Evolutionary conservation across 2,888 invertebrate genomes (phyloP), one percentile per base, ranked within the genome.

Genomic region (Cryptops parisi): DNA sequence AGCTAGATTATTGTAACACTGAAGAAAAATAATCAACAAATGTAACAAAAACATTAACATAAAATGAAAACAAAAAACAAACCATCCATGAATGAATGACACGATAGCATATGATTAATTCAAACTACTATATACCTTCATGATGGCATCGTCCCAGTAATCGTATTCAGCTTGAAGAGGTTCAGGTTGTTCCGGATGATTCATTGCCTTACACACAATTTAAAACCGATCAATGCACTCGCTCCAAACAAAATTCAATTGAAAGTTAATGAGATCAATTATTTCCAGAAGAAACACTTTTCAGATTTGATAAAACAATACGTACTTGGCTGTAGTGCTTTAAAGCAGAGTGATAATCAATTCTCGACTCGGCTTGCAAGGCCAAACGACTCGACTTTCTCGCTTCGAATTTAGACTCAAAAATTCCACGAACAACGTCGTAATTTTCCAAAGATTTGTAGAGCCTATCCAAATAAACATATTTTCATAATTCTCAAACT

Each of bases 401-500:
- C 9, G 12, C n/a, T 5, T 15, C 46, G 22, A 46, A 46, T 22
- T 23, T 19, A n/a, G n/a, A 19, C n/a, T 23, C 23, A 6, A 46
- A 22, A 23, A 46, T 46, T 19, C 46, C 46, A 22, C 46, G n/a
- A 22, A 46, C 46, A 5, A 46, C 23, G 24, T 46, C 46, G n/a
- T 46, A 46, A 23, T 46, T 46, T 6, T 46, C 22, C n/a, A 46
- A 12, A 5, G 46, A 22, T 23, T 46, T 46, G 46, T 46, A 46
- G 15, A 46, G 23, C n/a, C 46, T 46, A 46, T 15, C n/a, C 9
- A 33, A 33, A 33, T 12, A 33, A 33, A n/a, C n/a, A n/a, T n/a
- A n/a, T n/a, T n/a, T n/a, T n/a, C n/a, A n/a, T 17, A 43, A 17
- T 43, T 15, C 9, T 43, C 9, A 15, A 43, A 15, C 9, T 15